Evolutionary conservation across 1,140 invertebrate species (phyloP).

Genomic region (Pomacea maculata): DNA sequence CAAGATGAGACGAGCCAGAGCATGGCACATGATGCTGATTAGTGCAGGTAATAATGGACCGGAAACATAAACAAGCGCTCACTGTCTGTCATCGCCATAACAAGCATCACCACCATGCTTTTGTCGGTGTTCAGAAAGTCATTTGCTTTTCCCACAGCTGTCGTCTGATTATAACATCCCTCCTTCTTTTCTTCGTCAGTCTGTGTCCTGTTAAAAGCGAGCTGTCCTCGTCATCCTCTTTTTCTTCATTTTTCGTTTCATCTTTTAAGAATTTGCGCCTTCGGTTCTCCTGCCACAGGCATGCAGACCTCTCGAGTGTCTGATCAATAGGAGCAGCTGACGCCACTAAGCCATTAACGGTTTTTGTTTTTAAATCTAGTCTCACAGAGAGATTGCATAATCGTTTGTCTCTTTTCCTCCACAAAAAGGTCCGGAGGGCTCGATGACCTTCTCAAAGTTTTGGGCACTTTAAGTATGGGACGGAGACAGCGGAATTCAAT

Average conservation of each 20-base stretch:
- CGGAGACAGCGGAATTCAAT: no score
- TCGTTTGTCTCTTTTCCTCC: neutral
- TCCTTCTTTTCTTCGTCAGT: neutral
- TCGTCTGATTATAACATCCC: no score
- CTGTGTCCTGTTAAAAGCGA: neutral
- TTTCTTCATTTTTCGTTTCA: neutral
- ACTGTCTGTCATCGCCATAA: no score
- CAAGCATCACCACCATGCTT: no score
- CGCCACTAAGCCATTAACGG: no score
- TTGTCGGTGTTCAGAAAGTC: neutral
- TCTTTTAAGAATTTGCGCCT: neutral
- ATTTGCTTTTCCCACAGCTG: neutral
- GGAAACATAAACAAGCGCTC: no score
- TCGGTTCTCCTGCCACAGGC: neutral
- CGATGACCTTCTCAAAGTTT: neutral
- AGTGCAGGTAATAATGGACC: no score
- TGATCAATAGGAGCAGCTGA: no score
- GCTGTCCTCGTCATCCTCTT: neutral
- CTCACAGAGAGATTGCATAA: neutral
- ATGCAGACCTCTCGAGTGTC: no score
- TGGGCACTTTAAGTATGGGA: neutral
- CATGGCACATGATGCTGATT: no score
- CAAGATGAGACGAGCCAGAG: no score
- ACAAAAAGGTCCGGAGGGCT: neutral
- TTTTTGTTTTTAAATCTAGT: neutral